phyloP scores from a whole-genome alignment of 2,888 invertebrate genomes.

The Erebia palarica region DNA sequence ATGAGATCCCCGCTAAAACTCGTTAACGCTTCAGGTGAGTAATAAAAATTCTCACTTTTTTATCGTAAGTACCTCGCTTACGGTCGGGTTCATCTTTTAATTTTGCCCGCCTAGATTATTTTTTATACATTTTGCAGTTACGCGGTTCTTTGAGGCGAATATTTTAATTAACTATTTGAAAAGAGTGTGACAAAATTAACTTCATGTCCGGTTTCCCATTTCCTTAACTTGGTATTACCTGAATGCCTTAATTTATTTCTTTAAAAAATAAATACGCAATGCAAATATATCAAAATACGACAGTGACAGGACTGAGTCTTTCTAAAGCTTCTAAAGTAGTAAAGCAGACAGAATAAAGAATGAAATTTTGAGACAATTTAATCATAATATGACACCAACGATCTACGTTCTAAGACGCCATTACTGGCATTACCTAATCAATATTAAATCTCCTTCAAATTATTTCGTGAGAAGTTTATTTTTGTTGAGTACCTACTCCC shows the following conservation, averaged over 20 bases:
- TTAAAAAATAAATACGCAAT: background rate
- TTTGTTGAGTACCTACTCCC: background rate
- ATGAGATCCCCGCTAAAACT: slow-evolving; percentile 62
- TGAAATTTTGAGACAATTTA: too few relatives aligned
- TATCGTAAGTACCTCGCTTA: slow-evolving; percentile 62
- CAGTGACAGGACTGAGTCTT: too few relatives aligned
- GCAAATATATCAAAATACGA: background rate
- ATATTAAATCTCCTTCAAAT: background rate
- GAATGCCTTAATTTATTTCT: background rate
- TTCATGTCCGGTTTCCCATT: background rate
- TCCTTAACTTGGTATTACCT: background rate
- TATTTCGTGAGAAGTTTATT: slow-evolving; percentile 8
- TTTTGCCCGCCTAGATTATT: slow-evolving; percentile 61
- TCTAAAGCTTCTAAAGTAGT: too few relatives aligned
- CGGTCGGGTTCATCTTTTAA: slow-evolving; percentile 67
- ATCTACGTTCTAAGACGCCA: too few relatives aligned
- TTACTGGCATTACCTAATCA: background rate
- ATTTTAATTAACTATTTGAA: slow-evolving; percentile 37
- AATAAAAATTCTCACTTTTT: slow-evolving; percentile 68
- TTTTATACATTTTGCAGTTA: slow-evolving; percentile 41
- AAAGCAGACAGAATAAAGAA: too few relatives aligned
- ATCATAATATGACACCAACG: too few relatives aligned
- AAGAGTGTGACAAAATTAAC: slow-evolving; percentile 29
- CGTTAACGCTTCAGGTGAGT: slow-evolving; percentile 65
- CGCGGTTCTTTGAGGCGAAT: slow-evolving; percentile 31